Conservation (phyloP, 1,140 invertebrate genomes). For the Bombus consobrinus region DNA sequence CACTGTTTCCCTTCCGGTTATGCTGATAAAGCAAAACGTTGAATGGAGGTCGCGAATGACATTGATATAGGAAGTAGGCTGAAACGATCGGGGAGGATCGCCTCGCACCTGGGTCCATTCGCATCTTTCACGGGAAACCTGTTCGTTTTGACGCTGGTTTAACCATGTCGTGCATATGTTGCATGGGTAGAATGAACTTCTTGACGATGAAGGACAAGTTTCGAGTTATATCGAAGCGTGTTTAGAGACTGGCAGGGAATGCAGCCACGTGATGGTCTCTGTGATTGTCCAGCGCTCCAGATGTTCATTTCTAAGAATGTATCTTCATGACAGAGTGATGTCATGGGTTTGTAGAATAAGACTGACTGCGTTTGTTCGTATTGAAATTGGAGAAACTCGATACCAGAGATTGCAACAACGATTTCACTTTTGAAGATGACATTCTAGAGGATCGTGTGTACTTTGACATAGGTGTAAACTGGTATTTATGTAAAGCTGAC, state of each 20-base stretch:
- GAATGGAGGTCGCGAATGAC: slow-evolving; percentile 31
- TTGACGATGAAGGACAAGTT: slow-evolving; percentile 20
- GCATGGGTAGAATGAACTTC: slow-evolving; percentile 11
- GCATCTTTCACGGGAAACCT: slow-evolving; percentile 38
- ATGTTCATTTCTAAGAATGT: background rate
- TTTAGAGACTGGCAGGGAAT: background rate
- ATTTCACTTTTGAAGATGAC: background rate
- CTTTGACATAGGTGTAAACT: background rate
- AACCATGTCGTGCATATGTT: background rate
- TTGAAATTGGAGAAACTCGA: background rate
- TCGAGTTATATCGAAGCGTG: background rate
- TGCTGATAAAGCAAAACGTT: slow-evolving; percentile 53
- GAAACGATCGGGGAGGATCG: background rate
- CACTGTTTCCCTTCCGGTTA: slow-evolving; percentile 54
- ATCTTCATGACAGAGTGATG: background rate
- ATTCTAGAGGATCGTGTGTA: background rate
- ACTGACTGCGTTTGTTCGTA: background rate
- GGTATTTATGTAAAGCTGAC: background rate
- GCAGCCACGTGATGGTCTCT: background rate
- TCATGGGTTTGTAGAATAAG: background rate
- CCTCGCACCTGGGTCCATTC: slow-evolving; percentile 19
- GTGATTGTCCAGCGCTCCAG: background rate
- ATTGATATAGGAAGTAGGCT: slow-evolving; percentile 43
- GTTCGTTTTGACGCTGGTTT: slow-evolving; percentile 42
- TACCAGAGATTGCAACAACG: too few relatives aligned